A percentile compares a stretch with the other conserved stretches of the same genome.
These are phyloP conservation scores for Machimus rusticus DNA, from an alignment of 2,888 invertebrate genomes.

Conservation along the genomic window DNA sequence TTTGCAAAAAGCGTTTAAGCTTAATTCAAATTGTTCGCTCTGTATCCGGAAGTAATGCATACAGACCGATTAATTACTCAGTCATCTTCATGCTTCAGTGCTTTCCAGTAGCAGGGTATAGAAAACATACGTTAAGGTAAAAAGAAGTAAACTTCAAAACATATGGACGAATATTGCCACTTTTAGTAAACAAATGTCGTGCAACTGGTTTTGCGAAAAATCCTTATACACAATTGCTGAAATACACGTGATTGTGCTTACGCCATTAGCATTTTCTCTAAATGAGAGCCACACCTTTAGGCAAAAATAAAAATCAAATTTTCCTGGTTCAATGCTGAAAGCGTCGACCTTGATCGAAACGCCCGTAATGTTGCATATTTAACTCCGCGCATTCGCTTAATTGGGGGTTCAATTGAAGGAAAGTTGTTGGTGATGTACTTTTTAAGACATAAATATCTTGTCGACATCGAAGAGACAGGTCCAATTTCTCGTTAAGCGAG, in stretches of 20 bases:
- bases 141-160: not conserved
- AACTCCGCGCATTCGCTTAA: not conserved
- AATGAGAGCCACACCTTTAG: not conserved
- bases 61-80: not conserved
- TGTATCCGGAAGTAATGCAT: not conserved
- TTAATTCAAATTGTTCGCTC: not conserved
- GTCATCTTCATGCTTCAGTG: not conserved
- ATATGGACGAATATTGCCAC: not conserved
- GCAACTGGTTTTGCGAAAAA: not conserved
- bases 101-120: not conserved
- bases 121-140: not conserved
- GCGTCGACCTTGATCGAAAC: not conserved
- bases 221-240: not conserved
- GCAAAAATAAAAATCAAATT: not conserved
- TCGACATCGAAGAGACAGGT: not conserved
- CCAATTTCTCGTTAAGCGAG: not conserved
- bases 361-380: not conserved
- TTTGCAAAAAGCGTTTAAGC: not conserved
- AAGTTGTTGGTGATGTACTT: not conserved
- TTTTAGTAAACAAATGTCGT: too few species aligned
- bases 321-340: not conserved
- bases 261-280: not conserved
- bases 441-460: not conserved
- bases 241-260: not conserved
- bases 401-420: not conserved